Percentiles rank a stretch among this genome's conserved stretches.
Conservation (phyloP, 2,113 vertebrate species). For the Mormoops blainvillei region DNA sequence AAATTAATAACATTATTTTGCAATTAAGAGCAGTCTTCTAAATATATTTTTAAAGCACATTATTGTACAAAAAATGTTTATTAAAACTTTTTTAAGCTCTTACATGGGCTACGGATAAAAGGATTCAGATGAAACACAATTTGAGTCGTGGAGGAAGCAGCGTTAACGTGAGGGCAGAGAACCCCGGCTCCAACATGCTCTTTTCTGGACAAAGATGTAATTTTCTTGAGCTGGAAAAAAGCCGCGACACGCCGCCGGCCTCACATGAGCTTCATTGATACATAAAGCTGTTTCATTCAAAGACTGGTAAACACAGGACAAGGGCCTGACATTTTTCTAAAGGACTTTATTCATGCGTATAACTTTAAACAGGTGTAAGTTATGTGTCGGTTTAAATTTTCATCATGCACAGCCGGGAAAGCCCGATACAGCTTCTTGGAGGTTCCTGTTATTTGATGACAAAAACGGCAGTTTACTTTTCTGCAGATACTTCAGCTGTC, state of each 20-base stretch:
- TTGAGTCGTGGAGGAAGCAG: neutral
- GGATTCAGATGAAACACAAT: neutral
- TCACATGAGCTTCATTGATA: neutral
- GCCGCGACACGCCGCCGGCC: too few species aligned
- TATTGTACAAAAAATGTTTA: neutral
- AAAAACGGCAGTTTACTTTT: neutral
- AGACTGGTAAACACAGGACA: neutral
- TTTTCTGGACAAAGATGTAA: neutral
- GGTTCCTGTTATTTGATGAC: neutral
- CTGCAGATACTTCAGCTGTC: neutral
- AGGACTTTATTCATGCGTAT: neutral
- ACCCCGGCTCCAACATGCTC: neutral
- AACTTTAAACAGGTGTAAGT: neutral
- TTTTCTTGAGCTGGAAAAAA: neutral
- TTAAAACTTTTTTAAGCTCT: neutral
- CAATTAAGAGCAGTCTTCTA: neutral
- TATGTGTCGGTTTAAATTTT: neutral
- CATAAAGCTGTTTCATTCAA: neutral
- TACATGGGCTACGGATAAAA: neutral
- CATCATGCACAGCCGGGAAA: neutral
- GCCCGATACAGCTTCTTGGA: neutral
- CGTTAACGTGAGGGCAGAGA: neutral
- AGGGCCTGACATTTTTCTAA: neutral
- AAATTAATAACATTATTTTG: neutral
- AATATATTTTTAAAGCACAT: neutral